phyloP scores from a whole-genome alignment of 2,888 invertebrate species.

The Zonitis immaculata region DNA sequence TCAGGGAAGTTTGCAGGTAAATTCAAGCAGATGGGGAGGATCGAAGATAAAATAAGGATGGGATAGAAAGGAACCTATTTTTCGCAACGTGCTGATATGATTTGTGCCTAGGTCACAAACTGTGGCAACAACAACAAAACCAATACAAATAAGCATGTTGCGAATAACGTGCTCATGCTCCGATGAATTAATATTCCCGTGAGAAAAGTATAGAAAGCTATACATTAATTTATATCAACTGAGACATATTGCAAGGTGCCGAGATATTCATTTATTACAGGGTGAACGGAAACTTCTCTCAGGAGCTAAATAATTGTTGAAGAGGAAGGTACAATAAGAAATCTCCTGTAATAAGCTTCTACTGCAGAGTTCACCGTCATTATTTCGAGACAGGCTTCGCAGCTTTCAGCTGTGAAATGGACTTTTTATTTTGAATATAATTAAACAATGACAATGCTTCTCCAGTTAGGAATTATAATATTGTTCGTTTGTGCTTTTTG shows the following conservation, averaged over 20 bases:
- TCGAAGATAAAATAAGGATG: conserved; percentile 5
- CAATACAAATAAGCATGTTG: neutral
- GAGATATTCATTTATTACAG: too few species aligned
- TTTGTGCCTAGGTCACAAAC: conserved; percentile 4
- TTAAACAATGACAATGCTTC: neutral
- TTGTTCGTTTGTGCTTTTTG: neutral
- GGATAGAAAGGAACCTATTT: neutral
- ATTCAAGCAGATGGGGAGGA: conserved; percentile 2
- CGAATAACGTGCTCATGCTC: neutral
- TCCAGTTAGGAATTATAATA: too few species aligned
- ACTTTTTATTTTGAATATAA: neutral
- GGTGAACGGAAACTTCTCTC: too few species aligned
- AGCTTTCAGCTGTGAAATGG: too few species aligned
- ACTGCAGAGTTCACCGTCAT: too few species aligned
- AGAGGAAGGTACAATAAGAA: too few species aligned
- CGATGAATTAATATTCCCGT: neutral
- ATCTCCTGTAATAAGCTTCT: too few species aligned
- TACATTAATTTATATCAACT: too few species aligned
- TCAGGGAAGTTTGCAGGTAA: neutral
- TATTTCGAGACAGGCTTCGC: too few species aligned
- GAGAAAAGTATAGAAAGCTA: neutral
- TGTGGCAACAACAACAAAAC: neutral
- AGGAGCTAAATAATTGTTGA: too few species aligned
- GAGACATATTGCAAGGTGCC: neutral
- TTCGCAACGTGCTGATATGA: neutral